phyloP scores from a whole-genome alignment of 2,113 vertebrate genomes.

The Mus spicilegus region DNA sequence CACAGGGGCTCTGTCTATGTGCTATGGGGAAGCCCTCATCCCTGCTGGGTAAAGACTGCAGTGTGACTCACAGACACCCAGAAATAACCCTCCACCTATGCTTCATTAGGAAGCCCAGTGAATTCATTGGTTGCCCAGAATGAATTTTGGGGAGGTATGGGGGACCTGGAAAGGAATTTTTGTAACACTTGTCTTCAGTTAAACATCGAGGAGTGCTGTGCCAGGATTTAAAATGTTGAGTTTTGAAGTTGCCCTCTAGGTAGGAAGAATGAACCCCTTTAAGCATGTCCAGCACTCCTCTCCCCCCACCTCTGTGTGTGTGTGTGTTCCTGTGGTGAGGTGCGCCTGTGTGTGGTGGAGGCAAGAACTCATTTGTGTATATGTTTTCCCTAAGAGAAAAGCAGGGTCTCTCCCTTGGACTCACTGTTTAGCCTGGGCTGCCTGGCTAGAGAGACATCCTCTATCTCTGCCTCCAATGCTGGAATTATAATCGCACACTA shows the following conservation, averaged over 20 bases:
- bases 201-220: not conserved
- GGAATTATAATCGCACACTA: not conserved
- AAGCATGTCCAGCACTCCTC: not conserved
- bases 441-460: not conserved
- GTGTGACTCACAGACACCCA: not conserved
- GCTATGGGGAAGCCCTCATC: not conserved
- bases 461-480: not conserved
- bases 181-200: not conserved
- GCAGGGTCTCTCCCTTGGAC: not conserved
- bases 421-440: not conserved
- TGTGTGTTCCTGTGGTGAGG: not conserved
- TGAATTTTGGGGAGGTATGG: not conserved
- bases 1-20: not conserved
- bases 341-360: not conserved
- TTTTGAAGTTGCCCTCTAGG: not conserved
- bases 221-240: not conserved
- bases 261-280: not conserved
- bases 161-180: not conserved
- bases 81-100: not conserved
- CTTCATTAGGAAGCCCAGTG: not conserved
- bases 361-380: not conserved
- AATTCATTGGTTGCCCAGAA: not conserved
- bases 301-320: too few relatives aligned
- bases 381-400: not conserved
- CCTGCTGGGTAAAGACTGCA: not conserved